phyloP scores from a whole-genome alignment of 2,113 vertebrate genomes.

The Vidua macroura region DNA sequence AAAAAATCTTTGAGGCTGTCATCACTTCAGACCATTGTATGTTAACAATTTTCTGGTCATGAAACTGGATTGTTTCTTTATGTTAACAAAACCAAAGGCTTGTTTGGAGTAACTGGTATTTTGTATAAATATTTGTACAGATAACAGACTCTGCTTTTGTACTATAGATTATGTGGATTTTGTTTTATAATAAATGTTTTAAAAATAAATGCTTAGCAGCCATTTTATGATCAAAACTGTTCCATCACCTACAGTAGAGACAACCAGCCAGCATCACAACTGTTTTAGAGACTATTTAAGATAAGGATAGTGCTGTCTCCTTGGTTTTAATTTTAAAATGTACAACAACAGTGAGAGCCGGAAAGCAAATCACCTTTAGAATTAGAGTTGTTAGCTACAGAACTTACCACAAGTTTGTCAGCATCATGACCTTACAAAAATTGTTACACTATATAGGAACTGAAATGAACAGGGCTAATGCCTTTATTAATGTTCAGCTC shows the following conservation, averaged over 20 bases:
- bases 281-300: neutral
- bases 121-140: constrained; percentile 63
- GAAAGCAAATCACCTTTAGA: neutral
- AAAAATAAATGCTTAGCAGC: constrained; percentile 17
- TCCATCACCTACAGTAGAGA: neutral
- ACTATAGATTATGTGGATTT: constrained; percentile 56
- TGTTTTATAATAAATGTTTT: constrained; percentile 69
- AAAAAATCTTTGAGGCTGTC: neutral
- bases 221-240: neutral
- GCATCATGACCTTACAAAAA: neutral
- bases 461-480: too few relatives aligned
- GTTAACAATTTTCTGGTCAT: neutral
- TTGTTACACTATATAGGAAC: neutral
- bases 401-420: neutral
- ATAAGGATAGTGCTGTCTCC: neutral
- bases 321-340: neutral
- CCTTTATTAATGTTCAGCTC: too few relatives aligned
- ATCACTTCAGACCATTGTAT: neutral
- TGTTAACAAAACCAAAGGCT: constrained; percentile 40
- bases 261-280: neutral
- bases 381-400: neutral
- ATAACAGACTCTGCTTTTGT: constrained; percentile 62
- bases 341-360: neutral
- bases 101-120: constrained; percentile 52
- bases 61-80: neutral